Evolutionary conservation across 2,797 vertebrate genomes (phyloP), one percentile per base, ranked within the genome.

Genomic region (Lutjanus argentimaculatus): DNA sequence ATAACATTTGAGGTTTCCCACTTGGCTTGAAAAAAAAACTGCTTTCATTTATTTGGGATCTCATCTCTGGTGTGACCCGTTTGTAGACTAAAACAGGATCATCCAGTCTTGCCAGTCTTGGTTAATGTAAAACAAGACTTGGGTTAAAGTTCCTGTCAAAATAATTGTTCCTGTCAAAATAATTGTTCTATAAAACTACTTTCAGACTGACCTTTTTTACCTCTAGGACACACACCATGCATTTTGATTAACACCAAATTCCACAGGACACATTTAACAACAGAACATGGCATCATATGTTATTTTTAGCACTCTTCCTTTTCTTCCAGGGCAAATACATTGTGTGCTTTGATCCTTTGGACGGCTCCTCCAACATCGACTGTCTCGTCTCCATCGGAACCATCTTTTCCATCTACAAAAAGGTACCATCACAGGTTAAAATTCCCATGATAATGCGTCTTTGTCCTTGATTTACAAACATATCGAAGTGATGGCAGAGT

Each of bases 291-390:
- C n/a, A 43, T 14, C 16, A 4, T n/a, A 8, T 8, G 36, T 55
- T 42, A 42, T 49, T 64, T 57, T 1, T 13, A 2, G 2, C 8
- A 1, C 17, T 67, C 13, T 63, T 72, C 13, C 17, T 52, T 75
- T n/a, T 63, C 30, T 69, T 75, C 0, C 88, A 99, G 97, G 98
- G 98, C 40, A 98, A 99, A 96, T 99, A 99, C 58, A 87, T 99
- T 48, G 97, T 99, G 85, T 99, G 98, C 85, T 97, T 99, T 79
- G 98, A 99, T 75, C 98, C 98, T 48, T 93, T 99, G 55, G 98
- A 99, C 82, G 98, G 98, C 66, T 99, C 98, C 4, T 99, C 98
- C 0, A 99, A 99, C 89, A 99, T 99, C 5, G 98, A 99, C 89
- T 99, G 98, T 75, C 97, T 99, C 43, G 97, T 94, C 63, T 98